A percentile compares a stretch with the other conserved stretches of the same genome.
Conservation (phyloP, 2,888 invertebrate species). For the Oligia fasciuncula region DNA sequence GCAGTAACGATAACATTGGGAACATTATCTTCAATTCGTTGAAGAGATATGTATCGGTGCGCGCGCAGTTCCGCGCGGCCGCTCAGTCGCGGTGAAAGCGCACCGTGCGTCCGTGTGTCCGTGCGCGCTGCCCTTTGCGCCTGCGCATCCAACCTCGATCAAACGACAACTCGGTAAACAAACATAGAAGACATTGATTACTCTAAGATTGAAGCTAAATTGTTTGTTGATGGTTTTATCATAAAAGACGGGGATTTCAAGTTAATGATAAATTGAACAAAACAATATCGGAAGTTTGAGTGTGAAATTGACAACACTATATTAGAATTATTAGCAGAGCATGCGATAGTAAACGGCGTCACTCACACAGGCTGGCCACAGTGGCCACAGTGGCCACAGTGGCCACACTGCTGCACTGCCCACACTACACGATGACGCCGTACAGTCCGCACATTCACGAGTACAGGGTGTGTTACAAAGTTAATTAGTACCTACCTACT, state of each 20-base stretch:
- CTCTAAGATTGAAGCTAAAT: background rate
- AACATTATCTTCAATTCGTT: conserved; percentile 42
- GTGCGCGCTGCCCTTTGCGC: conserved; percentile 29
- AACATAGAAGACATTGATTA: background rate
- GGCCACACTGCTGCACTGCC: background rate
- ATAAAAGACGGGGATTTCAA: background rate
- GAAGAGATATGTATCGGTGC: conserved; percentile 40
- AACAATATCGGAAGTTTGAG: background rate
- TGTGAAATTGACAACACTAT: background rate
- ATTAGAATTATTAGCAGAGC: background rate
- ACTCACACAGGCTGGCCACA: background rate
- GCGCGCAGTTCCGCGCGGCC: conserved; percentile 27
- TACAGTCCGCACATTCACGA: conserved; percentile 9
- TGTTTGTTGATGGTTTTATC: conserved; percentile 9
- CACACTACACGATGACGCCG: background rate
- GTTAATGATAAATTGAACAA: background rate
- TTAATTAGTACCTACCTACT: too few relatives aligned
- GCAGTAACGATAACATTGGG: conserved; percentile 38
- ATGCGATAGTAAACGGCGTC: background rate
- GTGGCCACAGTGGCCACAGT: background rate
- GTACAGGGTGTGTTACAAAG: conserved; percentile 24
- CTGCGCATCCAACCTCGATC: conserved; percentile 11
- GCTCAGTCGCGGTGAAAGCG: conserved; percentile 35
- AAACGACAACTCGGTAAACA: background rate
- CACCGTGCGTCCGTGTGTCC: conserved; percentile 14